These are phyloP conservation scores for Slavum lentiscoides DNA, from an alignment of 2,888 invertebrate species.

Conservation along the genomic window DNA sequence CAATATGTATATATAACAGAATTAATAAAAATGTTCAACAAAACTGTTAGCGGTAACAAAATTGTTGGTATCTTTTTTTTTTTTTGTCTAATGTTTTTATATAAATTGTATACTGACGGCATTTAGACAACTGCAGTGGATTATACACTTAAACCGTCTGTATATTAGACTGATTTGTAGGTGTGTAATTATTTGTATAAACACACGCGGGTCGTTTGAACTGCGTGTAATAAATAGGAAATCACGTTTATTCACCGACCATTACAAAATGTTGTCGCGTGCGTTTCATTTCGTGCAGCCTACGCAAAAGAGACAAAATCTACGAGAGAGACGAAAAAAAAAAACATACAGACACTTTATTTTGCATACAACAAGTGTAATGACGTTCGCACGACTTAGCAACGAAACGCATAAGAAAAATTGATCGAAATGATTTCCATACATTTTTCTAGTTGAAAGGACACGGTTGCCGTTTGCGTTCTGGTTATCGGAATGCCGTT, in stretches of 20 bases:
- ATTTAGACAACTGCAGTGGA: too few relatives aligned
- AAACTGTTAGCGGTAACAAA: too few relatives aligned
- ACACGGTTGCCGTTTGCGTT: conserved; percentile 3
- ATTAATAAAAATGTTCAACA: conserved; percentile 9
- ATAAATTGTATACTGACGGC: too few relatives aligned
- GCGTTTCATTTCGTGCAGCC: neutral
- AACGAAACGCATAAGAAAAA: conserved; percentile 11
- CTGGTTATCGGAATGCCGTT: conserved; percentile 18
- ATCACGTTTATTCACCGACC: too few relatives aligned
- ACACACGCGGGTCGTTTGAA: too few relatives aligned
- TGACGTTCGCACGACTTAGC: neutral
- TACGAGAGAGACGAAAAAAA: neutral
- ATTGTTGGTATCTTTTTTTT: too few relatives aligned
- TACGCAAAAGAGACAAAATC: neutral
- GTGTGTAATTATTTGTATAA: too few relatives aligned
- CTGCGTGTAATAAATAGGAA: too few relatives aligned
- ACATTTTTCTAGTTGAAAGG: conserved; percentile 10
- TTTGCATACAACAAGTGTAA: conserved; percentile 6
- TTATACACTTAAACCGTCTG: neutral
- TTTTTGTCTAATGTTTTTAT: too few relatives aligned
- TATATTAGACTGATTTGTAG: too few relatives aligned
- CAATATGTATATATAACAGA: neutral
- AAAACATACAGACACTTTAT: neutral
- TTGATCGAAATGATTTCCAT: conserved; percentile 21
- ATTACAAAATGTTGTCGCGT: too few relatives aligned